A percentile compares a stretch with the other conserved stretches of the same genome.
Conservation (phyloP, 92 coral and sea anemone genomes). For the Hydrozoanthus gracilis region DNA sequence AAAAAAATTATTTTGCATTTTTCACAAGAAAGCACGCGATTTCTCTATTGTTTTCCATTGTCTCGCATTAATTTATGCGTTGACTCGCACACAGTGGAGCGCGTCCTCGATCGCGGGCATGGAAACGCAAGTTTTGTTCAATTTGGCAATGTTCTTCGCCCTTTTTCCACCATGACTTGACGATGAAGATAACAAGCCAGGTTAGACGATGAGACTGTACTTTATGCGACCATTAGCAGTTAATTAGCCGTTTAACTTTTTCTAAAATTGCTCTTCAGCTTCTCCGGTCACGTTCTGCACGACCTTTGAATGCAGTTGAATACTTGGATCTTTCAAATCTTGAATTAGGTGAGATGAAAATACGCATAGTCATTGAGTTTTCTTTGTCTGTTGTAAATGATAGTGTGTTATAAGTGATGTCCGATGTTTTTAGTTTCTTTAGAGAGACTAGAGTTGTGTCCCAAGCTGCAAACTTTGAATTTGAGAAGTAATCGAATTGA, state of each 20-base stretch:
- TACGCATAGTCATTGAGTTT: background rate
- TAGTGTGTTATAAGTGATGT: background rate
- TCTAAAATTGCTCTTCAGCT: conserved; percentile 63
- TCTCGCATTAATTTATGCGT: background rate
- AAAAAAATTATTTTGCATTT: too few species aligned
- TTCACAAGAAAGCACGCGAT: too few species aligned
- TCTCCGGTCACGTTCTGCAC: conserved; percentile 88
- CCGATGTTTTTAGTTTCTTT: conserved; percentile 73
- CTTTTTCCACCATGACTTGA: conserved; percentile 46
- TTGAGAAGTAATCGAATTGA: conserved; percentile 85
- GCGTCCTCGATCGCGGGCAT: background rate
- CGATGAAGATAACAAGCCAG: conserved; percentile 90
- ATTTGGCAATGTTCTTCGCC: background rate
- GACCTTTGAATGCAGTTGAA: conserved; percentile 84
- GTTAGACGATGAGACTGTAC: conserved; percentile 48
- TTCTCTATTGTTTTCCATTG: too few species aligned
- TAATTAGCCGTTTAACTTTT: conserved; percentile 1
- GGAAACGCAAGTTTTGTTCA: background rate
- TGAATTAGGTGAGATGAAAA: conserved; percentile 74
- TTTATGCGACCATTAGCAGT: background rate
- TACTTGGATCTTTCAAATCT: conserved; percentile 91
- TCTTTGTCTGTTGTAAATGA: conserved; percentile 11
- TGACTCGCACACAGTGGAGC: conserved; percentile 4
- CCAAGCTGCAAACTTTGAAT: conserved; percentile 82
- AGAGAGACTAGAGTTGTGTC: conserved; percentile 88